These are phyloP conservation scores for Ptilodon capucinus DNA, from an alignment of 2,888 invertebrate species.

Conservation along the genomic window DNA sequence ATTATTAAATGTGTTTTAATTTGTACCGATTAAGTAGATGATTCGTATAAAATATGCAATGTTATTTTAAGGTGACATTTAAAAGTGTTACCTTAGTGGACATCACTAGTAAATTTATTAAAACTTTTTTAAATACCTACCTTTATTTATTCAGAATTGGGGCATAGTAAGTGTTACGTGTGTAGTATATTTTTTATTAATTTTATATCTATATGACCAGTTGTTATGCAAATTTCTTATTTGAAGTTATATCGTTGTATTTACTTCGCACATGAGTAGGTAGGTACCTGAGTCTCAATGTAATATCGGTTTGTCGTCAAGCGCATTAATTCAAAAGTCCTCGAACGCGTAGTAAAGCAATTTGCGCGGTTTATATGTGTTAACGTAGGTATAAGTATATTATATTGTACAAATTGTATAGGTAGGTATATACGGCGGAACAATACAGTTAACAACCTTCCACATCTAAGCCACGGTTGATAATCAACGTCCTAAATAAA, in stretches of 20 bases:
- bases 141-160: background rate
- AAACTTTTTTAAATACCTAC: no score
- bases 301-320: constrained; percentile 26
- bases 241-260: constrained; percentile 1
- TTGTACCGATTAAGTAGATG: background rate
- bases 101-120: background rate
- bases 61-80: background rate
- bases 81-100: background rate
- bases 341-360: constrained; percentile 38
- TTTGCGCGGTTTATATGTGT: constrained; percentile 31
- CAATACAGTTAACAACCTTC: constrained; percentile 5
- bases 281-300: no score
- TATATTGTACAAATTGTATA: no score
- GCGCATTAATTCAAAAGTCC: constrained; percentile 29
- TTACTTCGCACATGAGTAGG: background rate
- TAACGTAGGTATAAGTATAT: no score
- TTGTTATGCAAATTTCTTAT: constrained; percentile 4
- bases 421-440: background rate
- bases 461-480: constrained; percentile 3
- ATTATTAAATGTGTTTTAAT: background rate
- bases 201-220: background rate
- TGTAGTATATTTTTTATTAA: background rate
- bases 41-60: background rate
- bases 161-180: background rate
- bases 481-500: constrained; percentile 6